Conservation (phyloP, 2,888 invertebrate genomes). For the Schizaphis graminum region DNA sequence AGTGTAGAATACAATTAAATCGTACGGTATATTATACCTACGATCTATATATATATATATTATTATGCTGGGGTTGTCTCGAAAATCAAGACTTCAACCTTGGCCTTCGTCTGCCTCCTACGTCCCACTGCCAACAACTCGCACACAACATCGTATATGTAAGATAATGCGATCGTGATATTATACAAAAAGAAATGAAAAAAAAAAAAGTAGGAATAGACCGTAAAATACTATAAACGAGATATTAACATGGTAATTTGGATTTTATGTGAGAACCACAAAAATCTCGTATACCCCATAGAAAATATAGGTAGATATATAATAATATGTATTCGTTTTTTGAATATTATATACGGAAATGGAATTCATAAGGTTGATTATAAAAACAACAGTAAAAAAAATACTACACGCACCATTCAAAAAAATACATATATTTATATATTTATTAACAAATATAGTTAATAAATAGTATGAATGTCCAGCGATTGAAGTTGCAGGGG, state of each 20-base stretch:
- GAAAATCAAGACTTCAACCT: constrained; percentile 47
- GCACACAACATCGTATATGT: background rate
- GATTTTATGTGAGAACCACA: constrained; percentile 24
- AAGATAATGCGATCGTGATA: background rate
- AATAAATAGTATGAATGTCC: background rate
- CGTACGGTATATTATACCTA: background rate
- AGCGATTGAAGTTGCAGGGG: background rate
- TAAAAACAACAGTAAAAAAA: background rate
- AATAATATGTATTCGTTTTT: background rate
- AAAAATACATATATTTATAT: no score
- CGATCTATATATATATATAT: background rate
- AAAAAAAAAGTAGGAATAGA: background rate
- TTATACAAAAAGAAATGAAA: background rate
- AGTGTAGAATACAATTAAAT: constrained; percentile 27
- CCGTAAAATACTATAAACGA: constrained; percentile 36
- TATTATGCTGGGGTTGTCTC: background rate
- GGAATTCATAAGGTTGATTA: background rate
- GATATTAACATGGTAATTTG: constrained; percentile 46
- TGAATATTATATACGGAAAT: background rate
- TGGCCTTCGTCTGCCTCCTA: constrained; percentile 59
- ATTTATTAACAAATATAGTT: background rate
- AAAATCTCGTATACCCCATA: background rate
- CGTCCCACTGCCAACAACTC: background rate
- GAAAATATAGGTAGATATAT: background rate
- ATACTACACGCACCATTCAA: background rate